Percentiles rank a stretch among this genome's conserved stretches.
Evolutionary conservation across 2,113 vertebrate species (phyloP).

Genomic region (Cacatua alba): DNA sequence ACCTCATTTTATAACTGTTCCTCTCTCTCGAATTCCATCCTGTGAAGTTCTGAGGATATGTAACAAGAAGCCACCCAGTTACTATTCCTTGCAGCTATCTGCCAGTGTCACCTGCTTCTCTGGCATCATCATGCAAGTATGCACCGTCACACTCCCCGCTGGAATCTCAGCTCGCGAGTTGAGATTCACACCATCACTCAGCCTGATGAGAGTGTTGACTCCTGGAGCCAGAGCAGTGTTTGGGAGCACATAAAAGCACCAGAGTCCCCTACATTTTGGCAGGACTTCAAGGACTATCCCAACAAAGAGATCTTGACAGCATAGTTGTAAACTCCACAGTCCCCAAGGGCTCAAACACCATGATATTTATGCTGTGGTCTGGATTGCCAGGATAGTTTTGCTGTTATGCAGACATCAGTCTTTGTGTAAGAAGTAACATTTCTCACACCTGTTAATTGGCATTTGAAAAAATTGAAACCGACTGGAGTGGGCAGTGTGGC

Average conservation of each 20-base stretch:
- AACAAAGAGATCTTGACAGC: slow-evolving; percentile 80
- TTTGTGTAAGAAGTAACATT: slow-evolving; percentile 65
- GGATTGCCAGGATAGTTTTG: slow-evolving; percentile 73
- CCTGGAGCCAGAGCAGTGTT: slow-evolving; percentile 73
- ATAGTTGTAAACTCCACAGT: slow-evolving; percentile 83
- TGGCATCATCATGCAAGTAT: slow-evolving; percentile 81
- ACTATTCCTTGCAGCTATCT: slow-evolving; percentile 73
- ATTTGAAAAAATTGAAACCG: slow-evolving; percentile 74
- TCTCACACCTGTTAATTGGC: slow-evolving; percentile 82
- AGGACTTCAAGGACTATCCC: slow-evolving; percentile 82
- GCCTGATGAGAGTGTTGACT: slow-evolving; percentile 75
- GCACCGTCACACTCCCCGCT: slow-evolving; percentile 75
- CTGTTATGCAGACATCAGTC: slow-evolving; percentile 73
- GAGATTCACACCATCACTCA: slow-evolving; percentile 81
- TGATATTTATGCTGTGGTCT: slow-evolving; percentile 75
- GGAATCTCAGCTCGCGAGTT: slow-evolving; percentile 80
- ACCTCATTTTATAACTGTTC: slow-evolving; percentile 78
- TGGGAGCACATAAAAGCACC: slow-evolving; percentile 81
- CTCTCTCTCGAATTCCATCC: slow-evolving; percentile 78
- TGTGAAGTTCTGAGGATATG: slow-evolving; percentile 82
- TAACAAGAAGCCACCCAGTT: slow-evolving; percentile 76
- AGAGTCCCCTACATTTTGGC: slow-evolving; percentile 78
- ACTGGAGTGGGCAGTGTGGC: slow-evolving; percentile 29
- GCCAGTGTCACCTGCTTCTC: slow-evolving; percentile 81
- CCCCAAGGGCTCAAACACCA: slow-evolving; percentile 80